Evolutionary conservation across 1,140 invertebrate genomes (phyloP), one percentile per base, ranked within the genome.

Genomic region (Trichomalopsis sarcophagae): DNA sequence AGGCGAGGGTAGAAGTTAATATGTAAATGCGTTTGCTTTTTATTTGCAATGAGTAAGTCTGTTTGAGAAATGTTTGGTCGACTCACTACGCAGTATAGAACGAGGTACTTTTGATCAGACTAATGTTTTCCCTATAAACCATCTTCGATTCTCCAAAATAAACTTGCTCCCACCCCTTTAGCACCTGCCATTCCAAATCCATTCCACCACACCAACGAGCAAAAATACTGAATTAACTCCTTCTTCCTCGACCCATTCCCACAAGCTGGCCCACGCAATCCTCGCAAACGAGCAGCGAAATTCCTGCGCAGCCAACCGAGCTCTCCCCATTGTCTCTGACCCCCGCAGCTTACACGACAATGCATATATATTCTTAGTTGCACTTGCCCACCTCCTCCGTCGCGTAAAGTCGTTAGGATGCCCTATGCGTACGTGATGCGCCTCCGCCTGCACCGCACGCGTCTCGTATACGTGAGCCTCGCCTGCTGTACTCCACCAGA

Each of bases 381-480:
- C 27, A 33, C 10, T 30, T 71, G 27, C 30, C 9, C 11, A 23
- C 66, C 21, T 69, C 27, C 66, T 69, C 7, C 9, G n/a, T 13
- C 23, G 21, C 68, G 27, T 11, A n/a, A 0, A 68, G 14, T 71
- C 27, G 68, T 71, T 71, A 30, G 68, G 68, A 71, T 71, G 78
- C 33, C 66, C 44, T 10, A 14, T 82, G 80, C 30, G 44, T 82
- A 74, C 73, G 17, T 44, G 73, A 40, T 27, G 11, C 68, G 68
- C 50, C 10, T 50, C 47, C 14, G 10, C 47, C 14, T 55, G 50
- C 50, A 55, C 50, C 13, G 17, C 55, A 62, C 55, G 55, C 14
- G 27, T 9, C 33, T 7, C 13, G 27, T 27, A 71, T 33, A 33
- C 30, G 68, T 30, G 68, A 71, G 27, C 10, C 68, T 30, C 10